Evolutionary conservation across 2,797 vertebrate species (phyloP).

Genomic region (Enoplosus armatus): DNA sequence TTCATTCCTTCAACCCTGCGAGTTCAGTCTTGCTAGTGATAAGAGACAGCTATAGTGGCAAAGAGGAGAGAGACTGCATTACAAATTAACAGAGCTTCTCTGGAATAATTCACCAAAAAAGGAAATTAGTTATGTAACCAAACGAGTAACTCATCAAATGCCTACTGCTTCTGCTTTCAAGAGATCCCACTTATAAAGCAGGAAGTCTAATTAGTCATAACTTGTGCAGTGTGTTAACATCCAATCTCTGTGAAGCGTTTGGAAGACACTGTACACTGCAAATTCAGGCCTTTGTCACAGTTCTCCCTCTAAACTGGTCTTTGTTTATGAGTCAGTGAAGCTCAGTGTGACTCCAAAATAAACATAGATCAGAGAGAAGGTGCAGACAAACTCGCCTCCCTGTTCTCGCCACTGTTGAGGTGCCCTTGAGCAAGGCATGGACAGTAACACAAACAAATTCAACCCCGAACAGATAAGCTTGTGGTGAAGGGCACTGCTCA

Average conservation of each 20-base stretch:
- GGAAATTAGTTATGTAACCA: slow-evolving; percentile 18
- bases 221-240: background rate
- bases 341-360: background rate
- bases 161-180: background rate
- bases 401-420: background rate
- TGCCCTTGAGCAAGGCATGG: background rate
- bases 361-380: background rate
- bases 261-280: background rate
- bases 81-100: background rate
- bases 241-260: slow-evolving; percentile 3
- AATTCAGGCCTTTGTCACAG: background rate
- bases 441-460: background rate
- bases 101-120: background rate
- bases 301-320: background rate
- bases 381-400: background rate
- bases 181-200: background rate
- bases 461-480: background rate
- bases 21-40: background rate
- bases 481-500: background rate
- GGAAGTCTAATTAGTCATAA: slow-evolving; percentile 29
- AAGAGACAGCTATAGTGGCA: no score
- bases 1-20: background rate
- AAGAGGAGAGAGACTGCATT: background rate
- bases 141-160: slow-evolving; percentile 26
- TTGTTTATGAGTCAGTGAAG: slow-evolving; percentile 3